These are phyloP conservation scores for Zootoca vivipara DNA, from an alignment of 2,113 vertebrate genomes.

Conservation along the genomic window DNA sequence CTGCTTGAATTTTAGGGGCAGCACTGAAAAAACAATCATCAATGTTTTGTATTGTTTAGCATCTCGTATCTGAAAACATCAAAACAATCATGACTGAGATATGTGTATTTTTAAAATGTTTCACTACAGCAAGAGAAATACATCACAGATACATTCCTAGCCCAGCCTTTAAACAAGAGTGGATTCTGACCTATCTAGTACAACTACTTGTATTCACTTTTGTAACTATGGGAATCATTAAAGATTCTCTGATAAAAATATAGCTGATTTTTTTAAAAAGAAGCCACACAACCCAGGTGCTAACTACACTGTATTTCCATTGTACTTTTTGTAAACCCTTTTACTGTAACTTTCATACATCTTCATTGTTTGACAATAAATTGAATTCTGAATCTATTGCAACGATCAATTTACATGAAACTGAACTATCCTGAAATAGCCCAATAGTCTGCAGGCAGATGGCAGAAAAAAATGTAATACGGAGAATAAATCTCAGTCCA, in stretches of 20 bases:
- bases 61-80: background rate
- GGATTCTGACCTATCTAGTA: background rate
- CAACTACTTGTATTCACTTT: background rate
- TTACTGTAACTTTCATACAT: background rate
- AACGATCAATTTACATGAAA: constrained; percentile 38
- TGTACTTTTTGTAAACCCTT: background rate
- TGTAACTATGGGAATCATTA: background rate
- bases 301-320: background rate
- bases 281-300: background rate
- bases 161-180: background rate
- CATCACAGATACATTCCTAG: background rate
- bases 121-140: background rate
- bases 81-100: background rate
- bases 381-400: background rate
- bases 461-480: background rate
- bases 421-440: background rate
- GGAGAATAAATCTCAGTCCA: background rate
- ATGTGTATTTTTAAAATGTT: background rate
- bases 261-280: background rate
- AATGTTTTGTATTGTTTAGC: background rate
- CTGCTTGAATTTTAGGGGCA: too few relatives aligned
- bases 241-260: background rate
- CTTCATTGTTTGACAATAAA: background rate
- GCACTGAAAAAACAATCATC: too few relatives aligned
- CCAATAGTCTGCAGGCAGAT: background rate